Conservation (phyloP, 2,888 invertebrate species). For the Hypolimnas misippus region DNA sequence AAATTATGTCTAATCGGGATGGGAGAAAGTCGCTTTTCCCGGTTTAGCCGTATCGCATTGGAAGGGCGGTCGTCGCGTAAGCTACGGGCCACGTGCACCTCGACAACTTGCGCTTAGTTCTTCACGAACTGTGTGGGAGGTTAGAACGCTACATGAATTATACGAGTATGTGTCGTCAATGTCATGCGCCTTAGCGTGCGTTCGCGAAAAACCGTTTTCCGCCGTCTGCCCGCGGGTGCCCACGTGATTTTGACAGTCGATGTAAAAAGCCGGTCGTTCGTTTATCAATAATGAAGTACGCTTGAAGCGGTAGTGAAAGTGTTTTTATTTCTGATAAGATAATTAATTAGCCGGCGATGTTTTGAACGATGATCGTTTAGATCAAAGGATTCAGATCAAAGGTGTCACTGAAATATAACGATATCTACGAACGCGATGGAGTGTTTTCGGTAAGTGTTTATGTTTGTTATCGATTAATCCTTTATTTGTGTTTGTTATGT, state of each 20-base stretch:
- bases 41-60: conserved; percentile 66
- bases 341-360: conserved; percentile 46
- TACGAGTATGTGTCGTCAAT: conserved; percentile 66
- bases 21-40: conserved; percentile 77
- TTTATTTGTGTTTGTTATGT: not conserved
- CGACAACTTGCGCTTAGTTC: conserved; percentile 81
- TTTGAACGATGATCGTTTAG: conserved; percentile 58
- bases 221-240: conserved; percentile 62
- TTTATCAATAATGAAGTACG: conserved; percentile 42
- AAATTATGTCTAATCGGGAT: conserved; percentile 66
- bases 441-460: conserved; percentile 60
- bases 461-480: conserved; percentile 8
- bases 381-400: conserved; percentile 49
- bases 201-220: conserved; percentile 70
- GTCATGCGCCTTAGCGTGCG: conserved; percentile 71
- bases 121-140: conserved; percentile 83
- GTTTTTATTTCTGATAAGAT: conserved; percentile 59
- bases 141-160: conserved; percentile 78
- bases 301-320: conserved; percentile 58
- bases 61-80: conserved; percentile 81
- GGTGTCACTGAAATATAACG: conserved; percentile 48
- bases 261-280: conserved; percentile 60
- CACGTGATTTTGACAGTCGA: conserved; percentile 80
- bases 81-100: conserved; percentile 80
- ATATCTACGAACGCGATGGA: conserved; percentile 60